Evolutionary conservation across 2,888 invertebrate genomes (phyloP).

Genomic region (Autographa pulchrina): DNA sequence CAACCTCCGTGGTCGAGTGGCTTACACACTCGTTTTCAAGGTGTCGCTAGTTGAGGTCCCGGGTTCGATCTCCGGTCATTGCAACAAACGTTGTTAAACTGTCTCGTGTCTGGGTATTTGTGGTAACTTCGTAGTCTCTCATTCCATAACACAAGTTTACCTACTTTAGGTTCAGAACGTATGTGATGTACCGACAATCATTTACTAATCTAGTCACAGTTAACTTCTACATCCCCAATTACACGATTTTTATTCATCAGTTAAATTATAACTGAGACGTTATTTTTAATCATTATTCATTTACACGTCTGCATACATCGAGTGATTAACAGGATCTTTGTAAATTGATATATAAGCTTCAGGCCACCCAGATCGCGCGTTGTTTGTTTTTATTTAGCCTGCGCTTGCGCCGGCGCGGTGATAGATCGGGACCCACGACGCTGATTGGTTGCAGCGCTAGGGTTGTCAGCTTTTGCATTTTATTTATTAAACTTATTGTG

Average conservation of each 20-base stretch:
- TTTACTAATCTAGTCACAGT: background rate
- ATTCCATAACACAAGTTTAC: too few relatives aligned
- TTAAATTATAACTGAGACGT: background rate
- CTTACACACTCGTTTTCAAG: too few relatives aligned
- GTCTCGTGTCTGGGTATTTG: too few relatives aligned
- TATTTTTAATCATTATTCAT: slow-evolving; percentile 25
- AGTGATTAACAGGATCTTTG: slow-evolving; percentile 72
- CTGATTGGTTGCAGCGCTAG: slow-evolving; percentile 75
- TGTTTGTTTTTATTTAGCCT: slow-evolving; percentile 74
- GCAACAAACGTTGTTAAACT: too few relatives aligned
- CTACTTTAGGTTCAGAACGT: too few relatives aligned
- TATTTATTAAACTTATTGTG: too few relatives aligned
- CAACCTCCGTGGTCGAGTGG: too few relatives aligned
- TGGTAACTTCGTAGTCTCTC: too few relatives aligned
- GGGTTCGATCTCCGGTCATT: too few relatives aligned
- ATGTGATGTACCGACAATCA: too few relatives aligned
- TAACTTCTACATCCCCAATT: background rate
- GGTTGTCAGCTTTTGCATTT: slow-evolving; percentile 61
- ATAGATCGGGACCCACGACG: slow-evolving; percentile 74
- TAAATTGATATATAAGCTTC: slow-evolving; percentile 83
- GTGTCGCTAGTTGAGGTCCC: too few relatives aligned
- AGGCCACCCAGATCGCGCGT: slow-evolving; percentile 77
- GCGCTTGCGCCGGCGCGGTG: slow-evolving; percentile 63
- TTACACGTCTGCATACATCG: slow-evolving; percentile 33
- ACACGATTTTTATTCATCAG: background rate